Evolutionary conservation across 1,140 invertebrate genomes (phyloP).

Genomic region (Cheumatopsyche charites): DNA sequence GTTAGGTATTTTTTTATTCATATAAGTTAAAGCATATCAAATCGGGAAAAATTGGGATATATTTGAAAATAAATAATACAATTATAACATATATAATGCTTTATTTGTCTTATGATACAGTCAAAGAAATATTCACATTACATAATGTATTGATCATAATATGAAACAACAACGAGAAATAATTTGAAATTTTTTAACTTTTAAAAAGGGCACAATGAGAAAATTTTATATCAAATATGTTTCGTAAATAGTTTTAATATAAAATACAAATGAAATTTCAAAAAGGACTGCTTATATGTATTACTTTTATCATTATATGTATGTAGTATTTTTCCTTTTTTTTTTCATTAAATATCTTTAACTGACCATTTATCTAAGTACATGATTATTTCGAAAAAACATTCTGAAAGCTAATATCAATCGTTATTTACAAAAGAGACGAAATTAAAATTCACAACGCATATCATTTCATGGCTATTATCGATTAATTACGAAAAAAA

Average conservation of each 20-base stretch:
- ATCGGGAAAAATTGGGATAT: not conserved
- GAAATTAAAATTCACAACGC: no score
- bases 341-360: not conserved
- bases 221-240: conserved; percentile 35
- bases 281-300: conserved; percentile 26
- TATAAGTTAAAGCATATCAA: no score
- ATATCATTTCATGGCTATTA: no score
- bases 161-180: conserved; percentile 42
- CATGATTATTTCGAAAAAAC: not conserved
- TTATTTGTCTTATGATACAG: conserved; percentile 41
- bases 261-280: not conserved
- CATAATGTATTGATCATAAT: conserved; percentile 32
- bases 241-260: not conserved
- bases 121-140: conserved; percentile 42
- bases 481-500: no score
- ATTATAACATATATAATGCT: conserved; percentile 39
- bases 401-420: not conserved
- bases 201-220: conserved; percentile 29
- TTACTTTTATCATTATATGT: no score
- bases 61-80: not conserved
- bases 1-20: no score
- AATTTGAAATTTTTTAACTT: conserved; percentile 32
- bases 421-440: no score
- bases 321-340: no score
- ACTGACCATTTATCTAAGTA: not conserved